A percentile compares a stretch with the other conserved stretches of the same genome.
Conservation (phyloP, 2,797 vertebrate species). For the Mionectes olivaceus region DNA sequence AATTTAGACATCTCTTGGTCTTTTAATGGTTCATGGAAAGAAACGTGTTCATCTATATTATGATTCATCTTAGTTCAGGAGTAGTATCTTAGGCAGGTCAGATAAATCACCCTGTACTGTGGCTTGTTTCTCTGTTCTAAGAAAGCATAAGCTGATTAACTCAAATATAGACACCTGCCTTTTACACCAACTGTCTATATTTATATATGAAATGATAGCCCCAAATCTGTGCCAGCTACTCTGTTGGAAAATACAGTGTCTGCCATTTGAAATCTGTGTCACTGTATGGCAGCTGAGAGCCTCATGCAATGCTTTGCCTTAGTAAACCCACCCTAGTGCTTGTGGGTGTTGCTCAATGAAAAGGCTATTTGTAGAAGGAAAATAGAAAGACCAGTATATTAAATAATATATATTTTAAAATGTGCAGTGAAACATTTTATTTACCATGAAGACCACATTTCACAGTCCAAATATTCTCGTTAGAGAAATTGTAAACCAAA, state of each 20-base stretch:
- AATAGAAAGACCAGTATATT: neutral
- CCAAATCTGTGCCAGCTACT: neutral
- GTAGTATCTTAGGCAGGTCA: neutral
- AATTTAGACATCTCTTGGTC: neutral
- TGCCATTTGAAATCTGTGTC: constrained; percentile 18
- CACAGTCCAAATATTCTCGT: neutral
- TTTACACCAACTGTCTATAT: neutral
- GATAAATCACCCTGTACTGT: neutral
- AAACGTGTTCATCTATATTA: neutral
- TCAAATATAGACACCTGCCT: constrained; percentile 31
- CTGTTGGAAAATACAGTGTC: constrained; percentile 3
- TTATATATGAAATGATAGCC: neutral
- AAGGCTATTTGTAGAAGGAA: neutral
- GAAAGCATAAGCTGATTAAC: constrained; percentile 1
- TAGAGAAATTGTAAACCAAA: constrained; percentile 23
- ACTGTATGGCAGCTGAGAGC: neutral
- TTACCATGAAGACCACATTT: neutral
- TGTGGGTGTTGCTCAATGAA: neutral
- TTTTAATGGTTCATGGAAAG: neutral
- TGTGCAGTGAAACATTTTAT: neutral
- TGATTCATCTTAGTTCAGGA: neutral
- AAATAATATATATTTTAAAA: neutral
- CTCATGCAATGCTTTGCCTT: neutral
- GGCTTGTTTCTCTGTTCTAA: neutral
- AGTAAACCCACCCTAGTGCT: neutral